These are phyloP conservation scores for Mirounga angustirostris DNA, from an alignment of 2,113 vertebrate species.

Conservation along the genomic window DNA sequence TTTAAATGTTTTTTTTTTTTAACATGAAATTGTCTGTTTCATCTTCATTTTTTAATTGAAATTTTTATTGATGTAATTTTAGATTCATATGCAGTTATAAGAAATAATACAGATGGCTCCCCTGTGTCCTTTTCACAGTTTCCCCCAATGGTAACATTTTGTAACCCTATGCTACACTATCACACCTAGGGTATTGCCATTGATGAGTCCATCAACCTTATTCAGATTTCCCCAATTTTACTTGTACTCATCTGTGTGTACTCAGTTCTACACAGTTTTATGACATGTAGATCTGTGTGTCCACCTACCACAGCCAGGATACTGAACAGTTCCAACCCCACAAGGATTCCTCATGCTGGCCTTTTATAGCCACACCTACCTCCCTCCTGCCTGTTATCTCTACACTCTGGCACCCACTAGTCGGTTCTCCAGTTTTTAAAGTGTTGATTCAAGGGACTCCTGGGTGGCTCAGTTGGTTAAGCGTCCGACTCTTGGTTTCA, in stretches of 20 bases:
- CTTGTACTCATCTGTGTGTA: neutral
- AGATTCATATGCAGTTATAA: neutral
- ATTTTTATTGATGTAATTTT: neutral
- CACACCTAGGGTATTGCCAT: neutral
- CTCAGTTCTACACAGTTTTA: slow-evolving; percentile 6
- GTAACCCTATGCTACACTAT: neutral
- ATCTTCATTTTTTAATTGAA: neutral
- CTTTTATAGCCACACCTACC: neutral
- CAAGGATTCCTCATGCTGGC: neutral
- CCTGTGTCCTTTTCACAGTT: neutral
- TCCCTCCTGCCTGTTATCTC: neutral
- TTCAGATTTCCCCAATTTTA: neutral
- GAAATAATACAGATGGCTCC: neutral
- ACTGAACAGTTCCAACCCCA: neutral
- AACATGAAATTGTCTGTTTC: neutral
- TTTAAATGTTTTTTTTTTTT: neutral
- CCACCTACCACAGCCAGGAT: neutral
- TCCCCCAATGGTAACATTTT: neutral
- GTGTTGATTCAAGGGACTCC: neutral
- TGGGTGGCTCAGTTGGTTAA: neutral
- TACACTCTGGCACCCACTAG: neutral
- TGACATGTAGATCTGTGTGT: neutral
- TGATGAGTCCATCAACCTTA: neutral
- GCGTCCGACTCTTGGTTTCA: neutral
- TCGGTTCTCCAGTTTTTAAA: neutral